These are phyloP conservation scores for Coracopsis vasa DNA, from an alignment of 2,113 vertebrate genomes.

Conservation along the genomic window DNA sequence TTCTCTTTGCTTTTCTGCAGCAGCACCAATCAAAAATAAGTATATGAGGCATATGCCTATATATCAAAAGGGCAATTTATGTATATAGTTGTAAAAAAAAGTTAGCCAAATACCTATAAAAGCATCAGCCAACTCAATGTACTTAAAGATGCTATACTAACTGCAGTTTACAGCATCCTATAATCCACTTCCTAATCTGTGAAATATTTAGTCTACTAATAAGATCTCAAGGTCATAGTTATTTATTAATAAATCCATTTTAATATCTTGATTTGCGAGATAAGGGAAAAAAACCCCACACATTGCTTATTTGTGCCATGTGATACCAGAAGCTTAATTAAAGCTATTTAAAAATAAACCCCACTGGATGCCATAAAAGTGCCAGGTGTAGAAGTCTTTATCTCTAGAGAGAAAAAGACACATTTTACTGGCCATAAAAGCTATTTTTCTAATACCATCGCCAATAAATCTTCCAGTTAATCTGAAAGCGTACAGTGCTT, in stretches of 20 bases:
- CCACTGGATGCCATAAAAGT: not conserved
- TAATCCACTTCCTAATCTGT: not conserved
- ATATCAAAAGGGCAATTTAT: not conserved
- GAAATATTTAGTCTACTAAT: not conserved
- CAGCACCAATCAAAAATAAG: not conserved
- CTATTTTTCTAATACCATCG: not conserved
- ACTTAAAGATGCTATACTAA: not conserved
- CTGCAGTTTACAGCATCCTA: not conserved
- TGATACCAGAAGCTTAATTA: constrained; percentile 16
- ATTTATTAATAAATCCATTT: not conserved
- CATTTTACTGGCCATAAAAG: constrained; percentile 19
- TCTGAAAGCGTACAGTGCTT: constrained; percentile 5
- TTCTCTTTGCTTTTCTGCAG: not conserved
- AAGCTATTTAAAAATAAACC: constrained; percentile 11
- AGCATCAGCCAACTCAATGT: not conserved
- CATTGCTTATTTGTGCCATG: not conserved
- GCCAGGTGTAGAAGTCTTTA: constrained; percentile 12
- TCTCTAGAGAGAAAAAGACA: constrained; percentile 2
- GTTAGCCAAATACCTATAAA: not conserved
- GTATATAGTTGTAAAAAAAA: not conserved
- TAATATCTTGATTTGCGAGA: constrained; percentile 12
- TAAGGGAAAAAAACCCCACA: not conserved
- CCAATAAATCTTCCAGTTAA: constrained; percentile 16
- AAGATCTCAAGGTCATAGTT: not conserved
- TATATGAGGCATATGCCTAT: not conserved